A percentile compares a stretch with the other conserved stretches of the same genome.
These are phyloP conservation scores for Herpailurus yagouaroundi DNA, from an alignment of 2,113 vertebrate genomes.

Conservation along the genomic window DNA sequence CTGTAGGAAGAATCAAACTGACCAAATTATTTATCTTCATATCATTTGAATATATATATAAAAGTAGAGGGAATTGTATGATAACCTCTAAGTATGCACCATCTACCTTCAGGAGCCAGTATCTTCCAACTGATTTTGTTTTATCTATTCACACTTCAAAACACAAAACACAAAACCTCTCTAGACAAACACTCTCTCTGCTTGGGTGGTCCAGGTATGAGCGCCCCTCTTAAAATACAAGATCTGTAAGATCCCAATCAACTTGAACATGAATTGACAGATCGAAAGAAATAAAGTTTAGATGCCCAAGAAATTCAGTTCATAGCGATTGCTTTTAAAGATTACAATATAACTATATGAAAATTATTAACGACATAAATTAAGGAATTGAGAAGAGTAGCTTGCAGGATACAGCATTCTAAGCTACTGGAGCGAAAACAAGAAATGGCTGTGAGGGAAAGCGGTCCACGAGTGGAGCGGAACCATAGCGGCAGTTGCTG, in stretches of 20 bases:
- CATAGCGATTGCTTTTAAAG: not conserved
- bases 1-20: not conserved
- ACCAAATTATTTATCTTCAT: not conserved
- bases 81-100: not conserved
- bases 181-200: not conserved
- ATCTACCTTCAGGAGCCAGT: not conserved
- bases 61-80: not conserved
- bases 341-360: not conserved
- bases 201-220: not conserved
- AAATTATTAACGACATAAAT: not conserved
- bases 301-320: not conserved
- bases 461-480: not conserved
- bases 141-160: not conserved
- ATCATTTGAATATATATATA: not conserved
- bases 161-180: not conserved
- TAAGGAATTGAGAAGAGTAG: not conserved
- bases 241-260: not conserved
- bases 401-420: not conserved
- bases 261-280: not conserved
- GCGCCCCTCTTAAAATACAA: not conserved
- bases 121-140: not conserved
- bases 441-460: not conserved
- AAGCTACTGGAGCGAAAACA: not conserved
- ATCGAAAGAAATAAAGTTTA: not conserved
- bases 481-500: not conserved